phyloP scores from a whole-genome alignment of 2,113 vertebrate genomes.

The Tupaia chinensis region DNA sequence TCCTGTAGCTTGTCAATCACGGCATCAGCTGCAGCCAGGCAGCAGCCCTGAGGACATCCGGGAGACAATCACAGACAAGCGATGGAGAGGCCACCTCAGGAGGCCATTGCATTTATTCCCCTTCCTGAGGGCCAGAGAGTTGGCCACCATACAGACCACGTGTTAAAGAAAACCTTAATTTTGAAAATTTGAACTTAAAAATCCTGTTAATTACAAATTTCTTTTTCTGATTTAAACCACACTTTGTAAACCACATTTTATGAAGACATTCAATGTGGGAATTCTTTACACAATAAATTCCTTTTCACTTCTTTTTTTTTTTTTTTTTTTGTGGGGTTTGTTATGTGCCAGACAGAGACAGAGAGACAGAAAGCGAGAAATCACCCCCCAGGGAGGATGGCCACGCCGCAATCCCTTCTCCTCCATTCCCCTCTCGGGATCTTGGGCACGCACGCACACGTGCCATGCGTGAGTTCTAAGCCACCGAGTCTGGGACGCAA shows the following conservation, averaged over 20 bases:
- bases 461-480: too few relatives aligned
- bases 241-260: neutral
- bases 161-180: neutral
- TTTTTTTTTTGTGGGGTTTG: too few relatives aligned
- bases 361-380: too few relatives aligned
- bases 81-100: neutral
- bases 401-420: too few relatives aligned
- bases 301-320: neutral
- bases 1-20: neutral
- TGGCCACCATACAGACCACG: fast-evolving
- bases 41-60: neutral
- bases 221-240: neutral
- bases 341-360: too few relatives aligned
- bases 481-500: too few relatives aligned
- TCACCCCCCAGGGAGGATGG: too few relatives aligned
- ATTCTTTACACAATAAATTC: neutral
- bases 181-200: neutral
- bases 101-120: neutral
- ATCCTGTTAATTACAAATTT: neutral
- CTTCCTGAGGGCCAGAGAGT: neutral
- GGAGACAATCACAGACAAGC: neutral
- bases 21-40: neutral
- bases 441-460: too few relatives aligned
- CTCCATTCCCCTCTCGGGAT: too few relatives aligned
- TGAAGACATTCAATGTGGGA: neutral